Percentiles rank a stretch among this genome's conserved stretches.
phyloP scores from a whole-genome alignment of 2,797 vertebrate genomes.

The Myotis myotis region DNA sequence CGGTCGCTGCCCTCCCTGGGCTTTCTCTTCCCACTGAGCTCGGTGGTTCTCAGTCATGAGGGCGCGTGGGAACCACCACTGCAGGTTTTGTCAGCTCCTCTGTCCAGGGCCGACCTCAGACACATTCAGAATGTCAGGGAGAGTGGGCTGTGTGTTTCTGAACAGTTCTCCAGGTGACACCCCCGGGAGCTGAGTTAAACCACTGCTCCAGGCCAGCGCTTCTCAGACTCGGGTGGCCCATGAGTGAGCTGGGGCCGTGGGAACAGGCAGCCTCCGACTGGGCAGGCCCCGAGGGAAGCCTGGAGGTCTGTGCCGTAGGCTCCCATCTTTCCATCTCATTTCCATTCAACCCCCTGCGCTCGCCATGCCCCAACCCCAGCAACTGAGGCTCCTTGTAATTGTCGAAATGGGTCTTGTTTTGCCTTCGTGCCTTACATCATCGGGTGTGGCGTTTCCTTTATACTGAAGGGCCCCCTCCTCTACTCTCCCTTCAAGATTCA shows the following conservation, averaged over 20 bases:
- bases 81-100: not conserved
- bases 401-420: not conserved
- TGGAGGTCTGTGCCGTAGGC: fast-evolving
- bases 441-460: not conserved
- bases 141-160: not conserved
- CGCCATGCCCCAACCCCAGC: too few relatives aligned
- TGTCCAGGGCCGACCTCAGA: too few relatives aligned
- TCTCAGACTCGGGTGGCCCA: not conserved
- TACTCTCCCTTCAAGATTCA: not conserved
- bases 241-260: not conserved
- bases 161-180: not conserved
- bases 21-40: not conserved
- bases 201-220: not conserved
- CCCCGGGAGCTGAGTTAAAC: not conserved
- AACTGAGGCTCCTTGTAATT: too few relatives aligned
- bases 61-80: fast-evolving
- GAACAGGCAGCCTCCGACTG: not conserved
- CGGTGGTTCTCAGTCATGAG: fast-evolving
- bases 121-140: not conserved
- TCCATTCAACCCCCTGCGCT: not conserved
- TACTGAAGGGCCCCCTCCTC: fast-evolving
- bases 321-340: not conserved
- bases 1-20: not conserved
- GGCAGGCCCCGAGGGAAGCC: too few relatives aligned
- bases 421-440: not conserved